Conservation (phyloP, 2,797 vertebrate species). For the Emys orbicularis region DNA sequence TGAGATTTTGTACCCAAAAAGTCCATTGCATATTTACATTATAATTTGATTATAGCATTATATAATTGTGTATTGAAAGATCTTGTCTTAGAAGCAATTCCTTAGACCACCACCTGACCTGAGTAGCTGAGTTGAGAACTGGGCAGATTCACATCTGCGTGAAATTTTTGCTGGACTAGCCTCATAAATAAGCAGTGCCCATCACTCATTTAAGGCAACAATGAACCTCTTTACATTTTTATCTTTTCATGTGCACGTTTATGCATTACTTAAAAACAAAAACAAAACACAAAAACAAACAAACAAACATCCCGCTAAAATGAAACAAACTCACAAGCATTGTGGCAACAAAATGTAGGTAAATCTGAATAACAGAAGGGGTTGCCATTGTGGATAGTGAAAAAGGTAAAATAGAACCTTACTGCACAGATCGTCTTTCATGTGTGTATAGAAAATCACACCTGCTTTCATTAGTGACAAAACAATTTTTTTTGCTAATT, state of each 20-base stretch:
- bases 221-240: neutral
- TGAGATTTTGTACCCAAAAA: neutral
- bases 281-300: neutral
- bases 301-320: neutral
- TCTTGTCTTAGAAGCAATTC: neutral
- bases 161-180: neutral
- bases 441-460: neutral
- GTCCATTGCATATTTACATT: neutral
- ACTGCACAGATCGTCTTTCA: neutral
- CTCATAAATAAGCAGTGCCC: neutral
- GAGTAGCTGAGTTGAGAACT: neutral
- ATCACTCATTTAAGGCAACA: neutral
- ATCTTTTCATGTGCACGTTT: neutral
- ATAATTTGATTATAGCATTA: neutral
- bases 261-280: neutral
- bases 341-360: neutral
- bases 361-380: neutral
- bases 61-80: neutral
- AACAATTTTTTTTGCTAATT: neutral
- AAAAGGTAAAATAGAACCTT: neutral
- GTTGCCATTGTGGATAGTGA: neutral
- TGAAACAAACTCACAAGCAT: neutral
- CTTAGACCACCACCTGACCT: neutral
- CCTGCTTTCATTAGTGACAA: neutral
- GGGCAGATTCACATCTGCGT: neutral